Conservation (phyloP, 2,888 invertebrate genomes). For the Orthosia incerta region DNA sequence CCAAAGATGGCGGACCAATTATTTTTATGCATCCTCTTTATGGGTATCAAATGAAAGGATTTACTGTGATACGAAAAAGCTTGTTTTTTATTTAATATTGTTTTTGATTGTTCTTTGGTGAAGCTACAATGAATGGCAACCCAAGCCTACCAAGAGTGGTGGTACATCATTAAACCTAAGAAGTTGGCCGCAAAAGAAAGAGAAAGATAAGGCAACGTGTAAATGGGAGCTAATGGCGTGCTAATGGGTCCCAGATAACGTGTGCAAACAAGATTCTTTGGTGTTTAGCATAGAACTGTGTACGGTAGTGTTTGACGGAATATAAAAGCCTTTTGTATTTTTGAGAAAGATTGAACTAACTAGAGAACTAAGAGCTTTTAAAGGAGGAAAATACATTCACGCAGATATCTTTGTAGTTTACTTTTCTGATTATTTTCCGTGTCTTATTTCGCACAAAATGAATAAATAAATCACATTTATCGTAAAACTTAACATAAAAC, state of each 20-base stretch:
- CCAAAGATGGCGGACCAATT: too few species aligned
- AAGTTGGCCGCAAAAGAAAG: conserved; percentile 48
- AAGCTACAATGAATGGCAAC: background rate
- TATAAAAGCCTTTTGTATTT: conserved; percentile 22
- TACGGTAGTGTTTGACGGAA: conserved; percentile 2
- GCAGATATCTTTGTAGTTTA: too few species aligned
- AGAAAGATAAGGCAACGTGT: conserved; percentile 64
- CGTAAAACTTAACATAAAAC: too few species aligned
- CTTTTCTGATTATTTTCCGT: too few species aligned
- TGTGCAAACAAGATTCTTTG: conserved; percentile 69
- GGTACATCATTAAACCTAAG: conserved; percentile 8
- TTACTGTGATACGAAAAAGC: too few species aligned
- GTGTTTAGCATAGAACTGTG: conserved; percentile 63
- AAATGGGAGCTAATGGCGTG: conserved; percentile 75
- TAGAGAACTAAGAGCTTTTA: background rate
- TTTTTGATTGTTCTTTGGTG: too few species aligned
- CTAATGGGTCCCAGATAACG: conserved; percentile 74
- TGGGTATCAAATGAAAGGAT: too few species aligned
- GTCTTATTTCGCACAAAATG: too few species aligned
- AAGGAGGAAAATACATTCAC: too few species aligned
- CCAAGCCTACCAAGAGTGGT: background rate
- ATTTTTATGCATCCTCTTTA: too few species aligned
- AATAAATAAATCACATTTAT: too few species aligned
- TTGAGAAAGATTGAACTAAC: background rate
- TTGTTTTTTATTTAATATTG: too few species aligned